Percentiles rank a stretch among this genome's conserved stretches.
phyloP scores from a whole-genome alignment of 2,797 vertebrate genomes.

The Kryptolebias ocellatus region DNA sequence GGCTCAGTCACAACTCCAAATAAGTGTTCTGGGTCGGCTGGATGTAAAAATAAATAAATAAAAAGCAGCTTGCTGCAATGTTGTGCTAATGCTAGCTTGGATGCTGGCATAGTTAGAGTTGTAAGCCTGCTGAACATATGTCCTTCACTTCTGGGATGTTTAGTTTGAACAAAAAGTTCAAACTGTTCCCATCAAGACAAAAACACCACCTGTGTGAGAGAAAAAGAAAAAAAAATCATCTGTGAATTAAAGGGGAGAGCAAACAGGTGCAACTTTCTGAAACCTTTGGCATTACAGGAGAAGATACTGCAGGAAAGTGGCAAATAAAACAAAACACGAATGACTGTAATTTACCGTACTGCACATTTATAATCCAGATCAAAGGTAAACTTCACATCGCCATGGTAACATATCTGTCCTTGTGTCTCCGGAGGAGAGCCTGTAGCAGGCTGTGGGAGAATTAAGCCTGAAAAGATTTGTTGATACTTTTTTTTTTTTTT shows the following conservation, averaged over 20 bases:
- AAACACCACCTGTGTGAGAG: constrained; percentile 32
- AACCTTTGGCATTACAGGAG: not conserved
- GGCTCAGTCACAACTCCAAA: not conserved
- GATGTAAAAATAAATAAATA: not conserved
- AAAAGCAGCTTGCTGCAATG: not conserved
- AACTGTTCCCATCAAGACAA: constrained; percentile 21
- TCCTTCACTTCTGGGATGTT: constrained; percentile 20
- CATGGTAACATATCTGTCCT: constrained; percentile 11
- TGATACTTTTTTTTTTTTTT: constrained; percentile 54
- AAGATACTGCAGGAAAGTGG: constrained; percentile 1
- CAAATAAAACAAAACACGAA: constrained; percentile 7
- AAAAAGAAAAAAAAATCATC: constrained; percentile 7
- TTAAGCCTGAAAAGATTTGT: constrained; percentile 44
- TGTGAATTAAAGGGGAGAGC: constrained; percentile 18
- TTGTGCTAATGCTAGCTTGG: constrained; percentile 3
- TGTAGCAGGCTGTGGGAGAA: constrained; percentile 60
- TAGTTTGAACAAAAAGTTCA: constrained; percentile 36
- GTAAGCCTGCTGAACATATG: constrained; percentile 1
- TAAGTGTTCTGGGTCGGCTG: constrained; percentile 3
- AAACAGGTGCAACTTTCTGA: constrained; percentile 19
- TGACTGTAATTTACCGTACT: constrained; percentile 14
- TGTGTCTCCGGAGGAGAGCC: constrained; percentile 16
- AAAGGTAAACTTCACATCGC: constrained; percentile 7
- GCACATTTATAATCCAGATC: constrained; percentile 12
- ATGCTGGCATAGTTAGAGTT: not conserved